Percentiles rank a stretch among this genome's conserved stretches.
phyloP scores from a whole-genome alignment of 2,797 vertebrate genomes.

The Perdix hodgsoniae region DNA sequence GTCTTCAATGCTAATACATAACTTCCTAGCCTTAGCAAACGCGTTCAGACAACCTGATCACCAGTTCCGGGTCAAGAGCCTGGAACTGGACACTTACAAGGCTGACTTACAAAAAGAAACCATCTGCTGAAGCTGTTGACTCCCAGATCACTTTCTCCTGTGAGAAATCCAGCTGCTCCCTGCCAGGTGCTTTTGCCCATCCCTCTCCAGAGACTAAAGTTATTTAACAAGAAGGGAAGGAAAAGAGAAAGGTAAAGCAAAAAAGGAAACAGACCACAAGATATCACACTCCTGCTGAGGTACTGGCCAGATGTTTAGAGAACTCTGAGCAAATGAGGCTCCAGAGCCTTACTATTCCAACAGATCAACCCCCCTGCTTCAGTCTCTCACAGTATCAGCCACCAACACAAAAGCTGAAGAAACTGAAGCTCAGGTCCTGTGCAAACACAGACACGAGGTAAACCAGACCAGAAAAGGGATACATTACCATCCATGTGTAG shows the following conservation, averaged over 20 bases:
- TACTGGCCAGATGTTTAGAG: background rate
- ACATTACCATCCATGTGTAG: background rate
- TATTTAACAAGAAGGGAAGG: background rate
- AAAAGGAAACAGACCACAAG: background rate
- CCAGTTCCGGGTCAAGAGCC: fast-evolving
- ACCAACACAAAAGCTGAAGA: background rate
- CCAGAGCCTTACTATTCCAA: background rate
- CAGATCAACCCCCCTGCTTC: background rate
- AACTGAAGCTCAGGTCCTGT: background rate
- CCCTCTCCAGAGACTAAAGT: background rate
- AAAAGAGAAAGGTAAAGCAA: background rate
- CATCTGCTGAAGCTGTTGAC: background rate
- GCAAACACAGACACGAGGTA: background rate
- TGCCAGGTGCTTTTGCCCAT: background rate
- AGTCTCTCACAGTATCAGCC: background rate
- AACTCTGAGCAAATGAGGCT: background rate
- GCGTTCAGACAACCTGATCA: background rate
- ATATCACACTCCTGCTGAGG: background rate
- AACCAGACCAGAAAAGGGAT: background rate
- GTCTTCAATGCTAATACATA: background rate
- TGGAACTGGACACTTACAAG: background rate
- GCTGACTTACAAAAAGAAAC: background rate
- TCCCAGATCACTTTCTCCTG: background rate
- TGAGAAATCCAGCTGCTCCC: background rate
- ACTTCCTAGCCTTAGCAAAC: background rate